Conservation (phyloP, 2,113 vertebrate genomes). For the Apodemus speciosus region DNA sequence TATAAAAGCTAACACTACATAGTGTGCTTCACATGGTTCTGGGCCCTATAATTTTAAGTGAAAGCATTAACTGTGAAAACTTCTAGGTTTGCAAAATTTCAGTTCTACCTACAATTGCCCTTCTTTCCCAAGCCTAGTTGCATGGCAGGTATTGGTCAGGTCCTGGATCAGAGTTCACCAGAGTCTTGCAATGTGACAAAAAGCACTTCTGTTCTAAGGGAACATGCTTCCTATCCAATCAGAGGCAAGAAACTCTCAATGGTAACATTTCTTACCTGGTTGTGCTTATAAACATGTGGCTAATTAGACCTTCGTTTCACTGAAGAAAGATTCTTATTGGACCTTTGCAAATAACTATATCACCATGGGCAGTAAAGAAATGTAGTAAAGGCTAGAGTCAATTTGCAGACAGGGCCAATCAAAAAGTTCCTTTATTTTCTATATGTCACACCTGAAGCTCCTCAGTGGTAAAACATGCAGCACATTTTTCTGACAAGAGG, state of each 20-base stretch:
- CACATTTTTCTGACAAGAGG: neutral
- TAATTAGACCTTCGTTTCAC: neutral
- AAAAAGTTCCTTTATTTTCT: conserved; percentile 39
- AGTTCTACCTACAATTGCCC: neutral
- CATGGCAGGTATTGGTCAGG: neutral
- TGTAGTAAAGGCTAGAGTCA: neutral
- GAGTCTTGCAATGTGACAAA: neutral
- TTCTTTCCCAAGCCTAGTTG: neutral
- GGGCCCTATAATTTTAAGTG: neutral
- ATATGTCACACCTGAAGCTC: neutral
- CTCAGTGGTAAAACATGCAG: neutral
- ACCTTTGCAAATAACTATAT: conserved; percentile 2
- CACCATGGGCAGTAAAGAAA: neutral
- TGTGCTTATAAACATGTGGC: neutral
- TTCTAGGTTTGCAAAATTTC: neutral
- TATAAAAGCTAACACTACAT: neutral
- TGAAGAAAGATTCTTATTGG: neutral
- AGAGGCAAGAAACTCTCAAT: neutral
- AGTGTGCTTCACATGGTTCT: neutral
- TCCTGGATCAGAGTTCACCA: neutral
- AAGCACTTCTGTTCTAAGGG: neutral
- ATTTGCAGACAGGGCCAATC: neutral
- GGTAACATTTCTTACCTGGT: neutral
- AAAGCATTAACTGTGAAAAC: neutral
- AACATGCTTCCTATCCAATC: neutral